Percentiles rank a stretch among this genome's conserved stretches.
Conservation (phyloP, 2,113 vertebrate species). For the Numenius arquata region DNA sequence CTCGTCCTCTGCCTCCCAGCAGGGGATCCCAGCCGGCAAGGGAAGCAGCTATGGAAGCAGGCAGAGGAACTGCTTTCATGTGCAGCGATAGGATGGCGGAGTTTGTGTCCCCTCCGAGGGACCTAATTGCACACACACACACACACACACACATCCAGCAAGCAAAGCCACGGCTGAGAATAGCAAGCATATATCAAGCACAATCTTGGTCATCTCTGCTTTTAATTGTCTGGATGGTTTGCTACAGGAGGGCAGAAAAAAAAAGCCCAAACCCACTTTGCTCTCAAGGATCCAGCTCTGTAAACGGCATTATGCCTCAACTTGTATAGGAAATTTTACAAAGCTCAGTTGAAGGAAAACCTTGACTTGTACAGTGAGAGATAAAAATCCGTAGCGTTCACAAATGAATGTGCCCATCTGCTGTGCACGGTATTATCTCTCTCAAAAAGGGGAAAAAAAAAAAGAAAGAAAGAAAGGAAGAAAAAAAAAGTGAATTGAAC, state of each 20-base stretch:
- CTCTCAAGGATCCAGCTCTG: neutral
- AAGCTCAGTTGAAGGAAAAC: constrained; percentile 17
- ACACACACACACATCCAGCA: neutral
- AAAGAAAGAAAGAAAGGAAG: neutral
- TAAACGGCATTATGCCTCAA: neutral
- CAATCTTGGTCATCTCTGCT: neutral
- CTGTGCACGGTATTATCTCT: neutral
- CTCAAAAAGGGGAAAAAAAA: neutral
- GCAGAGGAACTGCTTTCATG: neutral
- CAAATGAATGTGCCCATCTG: constrained; percentile 29
- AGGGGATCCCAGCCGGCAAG: neutral
- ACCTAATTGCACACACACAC: neutral
- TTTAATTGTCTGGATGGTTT: neutral
- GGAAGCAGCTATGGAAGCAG: neutral
- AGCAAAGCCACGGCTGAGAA: neutral
- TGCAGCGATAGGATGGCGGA: neutral
- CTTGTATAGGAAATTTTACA: neutral
- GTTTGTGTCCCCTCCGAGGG: neutral
- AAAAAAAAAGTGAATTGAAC: constrained; percentile 11
- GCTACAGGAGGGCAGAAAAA: neutral
- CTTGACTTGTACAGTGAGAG: constrained; percentile 16
- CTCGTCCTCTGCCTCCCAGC: accelerated
- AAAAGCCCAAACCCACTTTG: neutral
- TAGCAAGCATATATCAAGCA: neutral
- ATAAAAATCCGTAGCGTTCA: neutral